Conservation (phyloP, 2,797 vertebrate species). For the Cuniculus paca region DNA sequence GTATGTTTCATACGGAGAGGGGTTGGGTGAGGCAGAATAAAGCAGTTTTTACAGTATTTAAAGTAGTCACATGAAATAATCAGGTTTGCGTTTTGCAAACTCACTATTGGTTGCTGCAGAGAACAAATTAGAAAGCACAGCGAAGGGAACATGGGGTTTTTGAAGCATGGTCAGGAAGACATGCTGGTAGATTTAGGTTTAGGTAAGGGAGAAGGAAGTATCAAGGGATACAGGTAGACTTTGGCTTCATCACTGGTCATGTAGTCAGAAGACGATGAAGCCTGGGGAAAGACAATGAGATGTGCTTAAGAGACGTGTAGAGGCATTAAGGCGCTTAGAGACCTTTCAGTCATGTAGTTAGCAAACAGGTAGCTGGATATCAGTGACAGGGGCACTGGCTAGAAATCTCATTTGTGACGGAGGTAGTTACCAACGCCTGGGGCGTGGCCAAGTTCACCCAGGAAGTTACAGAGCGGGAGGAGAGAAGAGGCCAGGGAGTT, state of each 20-base stretch:
- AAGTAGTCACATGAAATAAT: background rate
- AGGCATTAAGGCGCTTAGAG: background rate
- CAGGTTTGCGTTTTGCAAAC: background rate
- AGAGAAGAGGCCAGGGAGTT: accelerated
- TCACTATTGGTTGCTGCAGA: background rate
- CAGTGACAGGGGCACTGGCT: too few species aligned
- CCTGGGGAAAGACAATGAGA: background rate
- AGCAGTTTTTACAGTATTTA: background rate
- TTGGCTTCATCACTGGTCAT: background rate
- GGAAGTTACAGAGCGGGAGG: background rate
- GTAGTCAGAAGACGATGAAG: background rate
- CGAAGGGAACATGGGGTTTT: background rate
- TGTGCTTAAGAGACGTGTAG: background rate
- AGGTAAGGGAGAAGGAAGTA: background rate
- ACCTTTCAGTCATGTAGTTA: background rate
- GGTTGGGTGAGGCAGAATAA: background rate
- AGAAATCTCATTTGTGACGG: background rate
- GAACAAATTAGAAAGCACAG: background rate
- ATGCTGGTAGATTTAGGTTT: background rate
- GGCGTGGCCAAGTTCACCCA: accelerated
- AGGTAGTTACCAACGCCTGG: background rate
- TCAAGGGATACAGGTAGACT: background rate
- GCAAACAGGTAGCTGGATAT: background rate
- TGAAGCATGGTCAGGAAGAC: background rate
- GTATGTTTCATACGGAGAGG: background rate